Evolutionary conservation across 2,113 vertebrate species (phyloP), one percentile per base, ranked within the genome.

Genomic region (Elephas maximus): DNA sequence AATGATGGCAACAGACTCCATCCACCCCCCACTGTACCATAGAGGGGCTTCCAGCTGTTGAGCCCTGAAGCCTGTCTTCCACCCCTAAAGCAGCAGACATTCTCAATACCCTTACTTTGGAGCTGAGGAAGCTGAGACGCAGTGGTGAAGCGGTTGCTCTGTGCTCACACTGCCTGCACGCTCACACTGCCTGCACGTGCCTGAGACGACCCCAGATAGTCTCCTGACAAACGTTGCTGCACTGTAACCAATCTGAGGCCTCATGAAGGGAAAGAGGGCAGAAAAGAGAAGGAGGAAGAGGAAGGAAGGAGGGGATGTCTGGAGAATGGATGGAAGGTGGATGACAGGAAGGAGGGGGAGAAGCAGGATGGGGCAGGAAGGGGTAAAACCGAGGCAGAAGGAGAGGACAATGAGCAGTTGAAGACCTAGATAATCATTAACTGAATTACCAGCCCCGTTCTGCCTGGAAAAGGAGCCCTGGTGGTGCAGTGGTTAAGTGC

Each of bases 21-120:
- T 37, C 21, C 8, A 0, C 2, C 24, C 53, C 14, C 21, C 8
- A 0, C 2, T 14, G 33, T 37, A 23, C 37, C 1, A 57, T 18
- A 74, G 2, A 79, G 62, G 30, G 48, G 28, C n/a, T 57, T 23
- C 78, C 37, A 28, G 76, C n/a, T 26, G 24, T 24, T 15, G 4
- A 9, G 62, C 48, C 30, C 78, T 6, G 1, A 14, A 8, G 53
- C 30, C 65, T 0, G 20, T 2, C 74, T 84, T 48, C 14, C 37
- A 20, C 15, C 65, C n/a, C 53, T 6, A 7, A 12, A 5, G 79
- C 20, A 41, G 90, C 23, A 63, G 28, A 3, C 20, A 17, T 6
- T 6, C 69, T 79, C 1, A 11, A 26, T 9, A 15, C 51, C 23
- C 37, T 41, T 51, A 3, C 87, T 45, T 2, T 41, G 80, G 60